These are phyloP conservation scores for Cirrhinus mrigala DNA, from an alignment of 2,797 vertebrate species.

Conservation along the genomic window DNA sequence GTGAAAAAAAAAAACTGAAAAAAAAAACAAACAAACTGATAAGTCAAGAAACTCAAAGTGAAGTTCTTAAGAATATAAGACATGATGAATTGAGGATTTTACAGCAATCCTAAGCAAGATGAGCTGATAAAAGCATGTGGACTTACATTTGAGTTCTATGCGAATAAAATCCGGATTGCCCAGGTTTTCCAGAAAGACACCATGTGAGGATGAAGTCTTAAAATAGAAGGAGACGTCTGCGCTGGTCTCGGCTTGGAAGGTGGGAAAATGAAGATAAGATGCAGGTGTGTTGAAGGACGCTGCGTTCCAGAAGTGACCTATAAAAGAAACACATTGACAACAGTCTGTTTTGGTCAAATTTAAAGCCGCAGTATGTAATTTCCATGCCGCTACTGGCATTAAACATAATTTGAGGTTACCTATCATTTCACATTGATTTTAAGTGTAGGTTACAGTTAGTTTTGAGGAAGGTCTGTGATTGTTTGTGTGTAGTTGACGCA, in stretches of 20 bases:
- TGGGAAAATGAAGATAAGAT: slow-evolving; percentile 92
- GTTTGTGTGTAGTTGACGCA: background rate
- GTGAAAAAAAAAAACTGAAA: no score
- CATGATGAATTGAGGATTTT: background rate
- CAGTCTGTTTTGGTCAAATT: background rate
- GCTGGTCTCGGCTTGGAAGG: slow-evolving; percentile 89
- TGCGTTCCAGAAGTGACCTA: slow-evolving; percentile 93
- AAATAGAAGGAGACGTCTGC: slow-evolving; percentile 98
- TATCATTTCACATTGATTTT: background rate
- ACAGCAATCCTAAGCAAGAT: background rate
- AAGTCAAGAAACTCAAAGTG: background rate
- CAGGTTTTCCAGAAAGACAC: slow-evolving; percentile 92
- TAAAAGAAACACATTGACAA: background rate
- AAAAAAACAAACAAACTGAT: no score
- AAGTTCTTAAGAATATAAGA: background rate
- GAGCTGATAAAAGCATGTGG: background rate
- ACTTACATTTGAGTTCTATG: slow-evolving; percentile 91
- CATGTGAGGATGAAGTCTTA: slow-evolving; percentile 90
- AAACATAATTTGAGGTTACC: background rate
- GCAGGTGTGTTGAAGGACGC: slow-evolving; percentile 91
- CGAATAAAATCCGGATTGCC: slow-evolving; percentile 90
- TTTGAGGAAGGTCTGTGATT: background rate
- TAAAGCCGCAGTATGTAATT: background rate
- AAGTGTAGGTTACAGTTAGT: background rate
- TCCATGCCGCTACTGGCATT: background rate